A percentile compares a stretch with the other conserved stretches of the same genome.
These are phyloP conservation scores for Blastobasis adustella DNA, from an alignment of 2,888 invertebrate genomes.

Conservation along the genomic window DNA sequence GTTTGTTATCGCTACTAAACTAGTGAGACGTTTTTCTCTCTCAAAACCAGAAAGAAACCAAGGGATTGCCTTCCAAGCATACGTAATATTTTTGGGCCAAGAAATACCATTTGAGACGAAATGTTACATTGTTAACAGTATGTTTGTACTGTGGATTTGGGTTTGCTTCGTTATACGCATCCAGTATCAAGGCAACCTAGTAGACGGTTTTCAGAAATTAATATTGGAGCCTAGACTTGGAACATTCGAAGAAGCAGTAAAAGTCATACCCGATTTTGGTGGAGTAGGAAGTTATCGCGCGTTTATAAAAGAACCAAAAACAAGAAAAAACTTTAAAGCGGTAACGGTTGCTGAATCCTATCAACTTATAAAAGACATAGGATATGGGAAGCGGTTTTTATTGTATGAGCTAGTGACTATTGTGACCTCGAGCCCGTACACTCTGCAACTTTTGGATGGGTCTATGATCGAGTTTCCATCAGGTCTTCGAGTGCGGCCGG, in stretches of 20 bases:
- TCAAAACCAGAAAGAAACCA: conserved; percentile 10
- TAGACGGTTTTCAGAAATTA: conserved; percentile 31
- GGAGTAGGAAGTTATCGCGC: conserved; percentile 24
- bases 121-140: conserved; percentile 28
- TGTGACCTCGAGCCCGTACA: conserved; percentile 14
- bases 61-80: conserved; percentile 24
- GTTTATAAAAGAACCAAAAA: conserved; percentile 26
- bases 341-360: conserved; percentile 18
- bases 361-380: conserved; percentile 22
- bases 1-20: conserved; percentile 20
- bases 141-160: conserved; percentile 47
- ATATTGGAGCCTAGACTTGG: conserved; percentile 32
- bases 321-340: conserved; percentile 21
- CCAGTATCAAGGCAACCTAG: conserved; percentile 41
- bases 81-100: conserved; percentile 42
- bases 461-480: conserved; percentile 23
- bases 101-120: conserved; percentile 28
- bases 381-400: conserved; percentile 34
- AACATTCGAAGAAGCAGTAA: conserved; percentile 30
- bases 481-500: conserved; percentile 36
- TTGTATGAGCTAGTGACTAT: conserved; percentile 23
- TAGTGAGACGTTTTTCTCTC: conserved; percentile 19
- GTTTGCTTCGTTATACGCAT: conserved; percentile 43
- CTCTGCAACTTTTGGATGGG: conserved; percentile 31
- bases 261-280: conserved; percentile 30